Evolutionary conservation across 2,797 vertebrate genomes (phyloP).

Genomic region (Enteromius mattozi): DNA sequence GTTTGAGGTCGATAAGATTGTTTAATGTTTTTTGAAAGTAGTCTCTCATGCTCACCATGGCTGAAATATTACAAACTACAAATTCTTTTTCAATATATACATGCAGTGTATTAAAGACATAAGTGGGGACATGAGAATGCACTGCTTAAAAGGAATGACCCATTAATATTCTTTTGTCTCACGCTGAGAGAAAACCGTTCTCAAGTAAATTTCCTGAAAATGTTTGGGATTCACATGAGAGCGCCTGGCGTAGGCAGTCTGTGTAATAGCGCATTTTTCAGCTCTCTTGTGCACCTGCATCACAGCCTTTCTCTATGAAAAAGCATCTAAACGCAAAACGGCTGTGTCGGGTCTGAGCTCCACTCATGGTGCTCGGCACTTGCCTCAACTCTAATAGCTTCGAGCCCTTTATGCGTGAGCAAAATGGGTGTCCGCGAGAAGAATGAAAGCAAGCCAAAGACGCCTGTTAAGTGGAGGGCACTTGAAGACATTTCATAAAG

Average conservation of each 20-base stretch:
- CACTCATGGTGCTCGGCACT: conserved; percentile 45
- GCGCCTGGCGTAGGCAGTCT: conserved; percentile 2
- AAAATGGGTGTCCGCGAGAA: conserved; percentile 55
- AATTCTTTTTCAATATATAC: not conserved
- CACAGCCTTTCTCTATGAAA: conserved; percentile 53
- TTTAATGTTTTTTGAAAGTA: too few species aligned
- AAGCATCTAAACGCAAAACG: conserved; percentile 42
- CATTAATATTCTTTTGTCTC: conserved; percentile 49
- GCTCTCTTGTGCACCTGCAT: conserved; percentile 30
- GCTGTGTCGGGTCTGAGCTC: conserved; percentile 51
- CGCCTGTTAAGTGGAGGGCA: conserved; percentile 61
- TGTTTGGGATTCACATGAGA: conserved; percentile 30
- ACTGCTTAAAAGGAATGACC: not conserved
- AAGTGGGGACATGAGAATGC: not conserved
- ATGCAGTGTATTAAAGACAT: not conserved
- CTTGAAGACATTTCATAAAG: conserved; percentile 55
- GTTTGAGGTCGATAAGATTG: too few species aligned
- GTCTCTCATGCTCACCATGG: too few species aligned
- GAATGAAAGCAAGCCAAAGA: conserved; percentile 58
- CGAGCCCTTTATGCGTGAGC: conserved; percentile 51
- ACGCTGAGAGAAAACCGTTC: conserved; percentile 3
- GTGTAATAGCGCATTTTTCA: conserved; percentile 24
- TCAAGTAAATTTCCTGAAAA: conserved; percentile 47
- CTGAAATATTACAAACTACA: not conserved
- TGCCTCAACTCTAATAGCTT: conserved; percentile 57